These are phyloP conservation scores for Polyommatus iphigenia DNA, from an alignment of 2,888 invertebrate species.

Conservation along the genomic window DNA sequence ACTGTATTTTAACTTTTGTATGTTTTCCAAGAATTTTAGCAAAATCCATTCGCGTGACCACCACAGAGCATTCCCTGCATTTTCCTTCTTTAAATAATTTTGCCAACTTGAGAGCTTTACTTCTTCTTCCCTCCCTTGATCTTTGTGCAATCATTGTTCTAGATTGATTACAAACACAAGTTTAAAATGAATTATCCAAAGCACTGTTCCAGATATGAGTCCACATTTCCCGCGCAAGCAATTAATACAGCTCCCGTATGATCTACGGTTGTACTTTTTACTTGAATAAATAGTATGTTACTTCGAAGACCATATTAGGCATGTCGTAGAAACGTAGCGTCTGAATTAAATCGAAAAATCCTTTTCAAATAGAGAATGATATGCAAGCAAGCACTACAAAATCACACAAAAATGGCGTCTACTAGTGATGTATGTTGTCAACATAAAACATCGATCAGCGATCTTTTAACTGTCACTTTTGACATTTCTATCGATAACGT, in stretches of 20 bases:
- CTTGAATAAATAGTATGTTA: slow-evolving; percentile 33
- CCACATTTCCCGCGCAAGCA: slow-evolving; percentile 78
- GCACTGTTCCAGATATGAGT: slow-evolving; percentile 57
- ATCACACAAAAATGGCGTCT: slow-evolving; percentile 69
- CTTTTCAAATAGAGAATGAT: slow-evolving; percentile 46
- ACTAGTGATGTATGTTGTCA: slow-evolving; percentile 52
- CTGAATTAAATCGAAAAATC: slow-evolving; percentile 48
- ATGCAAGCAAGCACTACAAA: slow-evolving; percentile 48
- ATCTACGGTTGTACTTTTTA: slow-evolving; percentile 42
- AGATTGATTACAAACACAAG: slow-evolving; percentile 36
- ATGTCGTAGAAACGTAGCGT: slow-evolving; percentile 34
- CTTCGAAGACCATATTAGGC: slow-evolving; percentile 16
- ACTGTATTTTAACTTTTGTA: slow-evolving; percentile 75
- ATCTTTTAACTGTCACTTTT: slow-evolving; percentile 24
- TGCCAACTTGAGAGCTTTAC: slow-evolving; percentile 62
- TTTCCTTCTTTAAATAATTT: slow-evolving; percentile 68
- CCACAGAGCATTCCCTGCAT: slow-evolving; percentile 71
- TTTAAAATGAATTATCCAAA: slow-evolving; percentile 39
- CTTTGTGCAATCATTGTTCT: slow-evolving; percentile 64
- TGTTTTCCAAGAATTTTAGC: slow-evolving; percentile 75
- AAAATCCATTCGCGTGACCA: slow-evolving; percentile 74
- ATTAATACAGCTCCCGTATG: slow-evolving; percentile 46
- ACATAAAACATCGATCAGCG: slow-evolving; percentile 33
- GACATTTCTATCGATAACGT: slow-evolving; percentile 13
- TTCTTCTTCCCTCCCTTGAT: slow-evolving; percentile 57